Conservation (phyloP, 1,140 invertebrate genomes). For the Drosophila sp. region DNA sequence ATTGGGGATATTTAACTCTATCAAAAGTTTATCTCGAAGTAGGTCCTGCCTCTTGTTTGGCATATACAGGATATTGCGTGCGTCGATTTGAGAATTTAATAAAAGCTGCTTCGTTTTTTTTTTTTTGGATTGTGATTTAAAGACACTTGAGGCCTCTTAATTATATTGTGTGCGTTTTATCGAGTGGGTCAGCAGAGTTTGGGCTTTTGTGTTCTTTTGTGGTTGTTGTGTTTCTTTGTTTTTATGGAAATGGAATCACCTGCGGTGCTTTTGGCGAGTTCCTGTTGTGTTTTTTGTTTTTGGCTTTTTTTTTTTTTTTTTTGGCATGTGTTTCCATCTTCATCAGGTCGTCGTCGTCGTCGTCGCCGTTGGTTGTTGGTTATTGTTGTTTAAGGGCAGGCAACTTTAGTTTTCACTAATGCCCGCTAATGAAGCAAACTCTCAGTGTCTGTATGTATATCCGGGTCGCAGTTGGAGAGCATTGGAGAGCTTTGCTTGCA, state of each 20-base stretch:
- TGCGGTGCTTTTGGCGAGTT: slow-evolving; percentile 58
- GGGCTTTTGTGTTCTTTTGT: slow-evolving; percentile 36
- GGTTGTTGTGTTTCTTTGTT: slow-evolving; percentile 14
- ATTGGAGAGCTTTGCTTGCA: slow-evolving; percentile 37
- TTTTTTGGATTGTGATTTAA: slow-evolving; percentile 64
- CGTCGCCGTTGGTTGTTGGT: not conserved
- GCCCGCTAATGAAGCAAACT: slow-evolving; percentile 71
- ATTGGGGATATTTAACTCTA: not conserved
- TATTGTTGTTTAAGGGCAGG: slow-evolving; percentile 5
- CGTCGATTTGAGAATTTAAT: not conserved
- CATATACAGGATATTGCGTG: not conserved
- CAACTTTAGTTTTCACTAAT: slow-evolving; percentile 77
- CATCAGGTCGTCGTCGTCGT: slow-evolving; percentile 41
- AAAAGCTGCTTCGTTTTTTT: not conserved
- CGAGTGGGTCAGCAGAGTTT: slow-evolving; percentile 10
- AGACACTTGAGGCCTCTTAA: slow-evolving; percentile 72
- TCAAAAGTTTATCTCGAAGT: slow-evolving; percentile 29
- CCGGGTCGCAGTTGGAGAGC: slow-evolving; percentile 62
- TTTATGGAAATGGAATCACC: slow-evolving; percentile 66
- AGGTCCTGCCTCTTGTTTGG: slow-evolving; percentile 20
- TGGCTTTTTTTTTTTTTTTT: slow-evolving; percentile 29
- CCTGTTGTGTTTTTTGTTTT: slow-evolving; percentile 34
- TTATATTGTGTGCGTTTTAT: slow-evolving; percentile 65
- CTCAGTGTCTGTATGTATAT: slow-evolving; percentile 44
- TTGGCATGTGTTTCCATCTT: slow-evolving; percentile 77